A percentile compares a stretch with the other conserved stretches of the same genome.
These are phyloP conservation scores for Cephus sareptanus DNA, from an alignment of 2,888 invertebrate species.

Conservation along the genomic window DNA sequence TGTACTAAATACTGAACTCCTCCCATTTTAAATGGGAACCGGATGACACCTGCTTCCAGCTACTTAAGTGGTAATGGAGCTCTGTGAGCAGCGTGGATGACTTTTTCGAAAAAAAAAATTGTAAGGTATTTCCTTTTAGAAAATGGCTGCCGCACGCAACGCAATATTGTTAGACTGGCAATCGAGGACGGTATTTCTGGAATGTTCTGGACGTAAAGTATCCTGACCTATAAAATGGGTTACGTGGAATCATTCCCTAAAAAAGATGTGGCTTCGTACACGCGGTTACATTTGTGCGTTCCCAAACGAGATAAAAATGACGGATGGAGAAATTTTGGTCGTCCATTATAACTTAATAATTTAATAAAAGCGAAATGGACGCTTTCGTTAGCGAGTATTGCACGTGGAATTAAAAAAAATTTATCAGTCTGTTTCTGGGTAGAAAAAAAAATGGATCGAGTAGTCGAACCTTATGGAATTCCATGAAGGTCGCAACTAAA, in stretches of 20 bases:
- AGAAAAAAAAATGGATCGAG: not conserved
- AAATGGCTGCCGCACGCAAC: not conserved
- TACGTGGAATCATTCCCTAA: not conserved
- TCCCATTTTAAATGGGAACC: not conserved
- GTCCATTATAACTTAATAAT: not conserved
- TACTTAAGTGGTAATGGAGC: not conserved
- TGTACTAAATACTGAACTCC: too few species aligned
- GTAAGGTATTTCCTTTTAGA: not conserved
- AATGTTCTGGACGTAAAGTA: not conserved
- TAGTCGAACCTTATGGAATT: not conserved
- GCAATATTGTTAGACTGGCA: not conserved
- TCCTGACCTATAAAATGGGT: not conserved
- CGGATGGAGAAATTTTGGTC: not conserved
- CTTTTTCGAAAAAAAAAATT: not conserved
- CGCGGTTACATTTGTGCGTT: not conserved
- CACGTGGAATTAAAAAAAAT: not conserved
- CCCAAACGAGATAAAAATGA: not conserved
- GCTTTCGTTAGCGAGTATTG: not conserved
- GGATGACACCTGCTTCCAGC: not conserved
- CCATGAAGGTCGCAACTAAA: not conserved
- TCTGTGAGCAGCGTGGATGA: not conserved
- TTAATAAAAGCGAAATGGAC: not conserved
- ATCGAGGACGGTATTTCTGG: not conserved
- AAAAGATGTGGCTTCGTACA: not conserved
- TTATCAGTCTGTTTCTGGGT: not conserved